A percentile compares a stretch with the other conserved stretches of the same genome.
Evolutionary conservation across 2,797 vertebrate species (phyloP).

Genomic region (Cyclura pinguis): DNA sequence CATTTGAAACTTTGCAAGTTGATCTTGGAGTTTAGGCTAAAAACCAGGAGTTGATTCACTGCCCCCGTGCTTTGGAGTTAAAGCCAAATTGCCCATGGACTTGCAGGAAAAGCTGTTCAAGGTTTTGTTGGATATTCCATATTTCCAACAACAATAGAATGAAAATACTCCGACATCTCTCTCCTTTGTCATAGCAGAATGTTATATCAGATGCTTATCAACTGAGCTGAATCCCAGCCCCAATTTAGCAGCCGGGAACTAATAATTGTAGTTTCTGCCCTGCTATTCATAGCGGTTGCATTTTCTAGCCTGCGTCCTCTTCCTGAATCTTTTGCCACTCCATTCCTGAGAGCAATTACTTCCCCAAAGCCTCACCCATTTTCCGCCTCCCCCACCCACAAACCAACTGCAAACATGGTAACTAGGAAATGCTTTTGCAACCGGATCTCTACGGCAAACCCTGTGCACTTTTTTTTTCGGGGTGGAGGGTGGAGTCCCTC

Average conservation of each 20-base stretch:
- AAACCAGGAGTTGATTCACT: too few species aligned
- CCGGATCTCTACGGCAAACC: background rate
- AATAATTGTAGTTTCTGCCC: background rate
- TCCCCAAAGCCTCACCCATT: fast-evolving
- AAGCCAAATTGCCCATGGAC: fast-evolving
- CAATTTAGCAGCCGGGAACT: background rate
- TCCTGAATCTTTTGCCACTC: background rate
- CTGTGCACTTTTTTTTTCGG: background rate
- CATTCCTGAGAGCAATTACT: constrained; percentile 57
- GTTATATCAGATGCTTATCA: background rate
- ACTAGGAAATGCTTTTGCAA: background rate
- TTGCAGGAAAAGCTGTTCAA: background rate
- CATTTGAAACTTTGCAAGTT: too few species aligned
- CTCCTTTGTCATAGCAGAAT: background rate
- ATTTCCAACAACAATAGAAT: background rate
- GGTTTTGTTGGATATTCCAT: background rate
- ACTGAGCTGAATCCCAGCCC: background rate
- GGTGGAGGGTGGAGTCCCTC: background rate
- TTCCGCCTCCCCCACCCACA: background rate
- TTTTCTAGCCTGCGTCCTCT: constrained; percentile 14
- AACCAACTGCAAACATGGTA: background rate
- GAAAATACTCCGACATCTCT: too few species aligned
- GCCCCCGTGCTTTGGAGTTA: background rate
- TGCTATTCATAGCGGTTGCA: constrained; percentile 13
- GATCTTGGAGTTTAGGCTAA: too few species aligned